Evolutionary conservation across 2,797 vertebrate genomes (phyloP).

Genomic region (Platalea minor): DNA sequence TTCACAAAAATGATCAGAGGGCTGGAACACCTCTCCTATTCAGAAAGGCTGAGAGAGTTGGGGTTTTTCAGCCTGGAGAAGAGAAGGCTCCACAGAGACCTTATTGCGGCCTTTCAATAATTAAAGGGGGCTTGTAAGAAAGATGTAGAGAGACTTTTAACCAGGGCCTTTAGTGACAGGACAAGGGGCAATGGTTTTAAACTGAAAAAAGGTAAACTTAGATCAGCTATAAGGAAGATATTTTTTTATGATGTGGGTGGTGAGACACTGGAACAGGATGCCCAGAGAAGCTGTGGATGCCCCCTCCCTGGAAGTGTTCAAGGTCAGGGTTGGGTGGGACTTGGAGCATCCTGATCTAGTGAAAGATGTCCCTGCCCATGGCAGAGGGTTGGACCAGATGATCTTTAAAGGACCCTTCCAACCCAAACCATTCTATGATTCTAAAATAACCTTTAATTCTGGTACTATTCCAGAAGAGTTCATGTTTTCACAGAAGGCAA

Average conservation of each 20-base stretch:
- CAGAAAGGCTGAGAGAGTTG: neutral
- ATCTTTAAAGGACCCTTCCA: neutral
- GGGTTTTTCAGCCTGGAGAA: neutral
- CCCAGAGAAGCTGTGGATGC: neutral
- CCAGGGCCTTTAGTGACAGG: neutral
- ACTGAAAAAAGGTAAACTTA: neutral
- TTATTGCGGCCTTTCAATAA: rapidly evolving
- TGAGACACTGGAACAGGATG: neutral
- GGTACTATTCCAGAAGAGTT: neutral
- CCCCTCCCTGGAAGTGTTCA: neutral
- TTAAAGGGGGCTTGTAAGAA: neutral
- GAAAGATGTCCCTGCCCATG: neutral
- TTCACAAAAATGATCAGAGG: neutral
- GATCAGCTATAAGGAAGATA: neutral
- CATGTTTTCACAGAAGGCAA: neutral
- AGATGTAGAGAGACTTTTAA: neutral
- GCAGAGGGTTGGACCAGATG: neutral
- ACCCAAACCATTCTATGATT: neutral
- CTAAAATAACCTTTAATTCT: neutral
- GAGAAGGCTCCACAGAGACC: neutral
- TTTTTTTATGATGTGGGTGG: neutral
- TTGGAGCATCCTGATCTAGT: neutral
- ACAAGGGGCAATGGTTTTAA: neutral
- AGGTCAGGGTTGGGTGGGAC: neutral
- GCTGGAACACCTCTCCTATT: neutral